A percentile compares a stretch with the other conserved stretches of the same genome.
phyloP scores from a whole-genome alignment of 2,113 vertebrate species.

The Lasiurus borealis region DNA sequence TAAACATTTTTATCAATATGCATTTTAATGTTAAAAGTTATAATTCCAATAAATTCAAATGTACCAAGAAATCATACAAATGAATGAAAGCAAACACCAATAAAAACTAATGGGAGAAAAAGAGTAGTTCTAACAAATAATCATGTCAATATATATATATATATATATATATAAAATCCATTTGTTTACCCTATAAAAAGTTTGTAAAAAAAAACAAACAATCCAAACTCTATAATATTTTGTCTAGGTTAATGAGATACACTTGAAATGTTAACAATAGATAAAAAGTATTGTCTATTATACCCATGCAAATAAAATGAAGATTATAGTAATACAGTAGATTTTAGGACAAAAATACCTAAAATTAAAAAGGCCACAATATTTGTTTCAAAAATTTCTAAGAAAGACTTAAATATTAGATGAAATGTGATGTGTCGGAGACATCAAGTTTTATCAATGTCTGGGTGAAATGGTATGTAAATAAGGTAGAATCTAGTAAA shows the following conservation, averaged over 20 bases:
- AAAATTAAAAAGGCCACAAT: background rate
- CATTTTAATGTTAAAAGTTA: conserved; percentile 47
- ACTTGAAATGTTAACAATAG: conserved; percentile 3
- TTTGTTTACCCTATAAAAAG: background rate
- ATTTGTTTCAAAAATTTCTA: conserved; percentile 2
- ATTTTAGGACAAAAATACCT: background rate
- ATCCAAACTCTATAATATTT: background rate
- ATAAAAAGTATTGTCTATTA: conserved; percentile 28
- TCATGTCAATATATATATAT: background rate
- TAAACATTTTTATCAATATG: conserved; percentile 37
- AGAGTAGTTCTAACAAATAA: conserved; percentile 3
- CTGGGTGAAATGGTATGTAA: background rate
- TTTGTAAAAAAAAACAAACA: background rate
- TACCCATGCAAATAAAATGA: background rate
- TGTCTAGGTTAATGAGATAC: conserved; percentile 37
- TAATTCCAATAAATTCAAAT: conserved; percentile 41
- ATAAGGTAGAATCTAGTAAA: background rate
- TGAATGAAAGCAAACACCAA: conserved; percentile 30
- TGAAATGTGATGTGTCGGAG: background rate
- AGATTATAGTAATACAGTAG: background rate
- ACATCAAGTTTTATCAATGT: conserved; percentile 49
- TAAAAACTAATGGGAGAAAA: conserved; percentile 32
- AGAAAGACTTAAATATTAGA: conserved; percentile 47
- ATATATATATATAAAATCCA: no score
- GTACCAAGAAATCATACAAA: conserved; percentile 38